Percentiles rank a stretch among this genome's conserved stretches.
Conservation (phyloP, 2,888 invertebrate species). For the Allacma fusca region DNA sequence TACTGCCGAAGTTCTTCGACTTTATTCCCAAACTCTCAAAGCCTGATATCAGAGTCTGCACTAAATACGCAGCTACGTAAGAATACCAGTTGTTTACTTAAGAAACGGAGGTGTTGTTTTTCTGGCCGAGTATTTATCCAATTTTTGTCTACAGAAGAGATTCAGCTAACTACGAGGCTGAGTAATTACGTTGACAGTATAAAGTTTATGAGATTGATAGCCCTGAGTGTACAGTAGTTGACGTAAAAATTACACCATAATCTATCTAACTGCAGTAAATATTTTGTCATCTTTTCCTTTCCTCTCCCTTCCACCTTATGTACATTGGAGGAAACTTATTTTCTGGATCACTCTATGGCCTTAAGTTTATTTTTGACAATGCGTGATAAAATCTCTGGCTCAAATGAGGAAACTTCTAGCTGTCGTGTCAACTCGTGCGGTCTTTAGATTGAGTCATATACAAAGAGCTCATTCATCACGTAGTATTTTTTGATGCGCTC, state of each 20-base stretch:
- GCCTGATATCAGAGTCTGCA: background rate
- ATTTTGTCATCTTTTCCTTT: background rate
- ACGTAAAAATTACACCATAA: background rate
- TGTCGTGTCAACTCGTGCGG: background rate
- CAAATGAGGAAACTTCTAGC: conserved; percentile 11
- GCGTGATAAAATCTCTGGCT: background rate
- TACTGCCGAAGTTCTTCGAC: background rate
- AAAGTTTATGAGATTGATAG: too few species aligned
- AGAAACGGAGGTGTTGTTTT: background rate
- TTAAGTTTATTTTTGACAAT: conserved; percentile 2
- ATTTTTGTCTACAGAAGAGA: background rate
- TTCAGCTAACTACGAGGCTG: background rate
- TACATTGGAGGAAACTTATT: background rate
- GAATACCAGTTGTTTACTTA: background rate
- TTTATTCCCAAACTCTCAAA: background rate
- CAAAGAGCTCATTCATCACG: conserved; percentile 1
- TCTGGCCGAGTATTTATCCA: background rate
- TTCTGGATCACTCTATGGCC: background rate
- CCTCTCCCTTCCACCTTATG: background rate
- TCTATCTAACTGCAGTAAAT: background rate
- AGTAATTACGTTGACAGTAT: too few species aligned
- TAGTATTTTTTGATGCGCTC: background rate
- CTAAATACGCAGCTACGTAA: background rate
- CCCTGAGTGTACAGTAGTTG: too few species aligned
- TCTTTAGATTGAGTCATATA: background rate